phyloP scores from a whole-genome alignment of 2,797 vertebrate genomes.

The Lagorchestes hirsutus region DNA sequence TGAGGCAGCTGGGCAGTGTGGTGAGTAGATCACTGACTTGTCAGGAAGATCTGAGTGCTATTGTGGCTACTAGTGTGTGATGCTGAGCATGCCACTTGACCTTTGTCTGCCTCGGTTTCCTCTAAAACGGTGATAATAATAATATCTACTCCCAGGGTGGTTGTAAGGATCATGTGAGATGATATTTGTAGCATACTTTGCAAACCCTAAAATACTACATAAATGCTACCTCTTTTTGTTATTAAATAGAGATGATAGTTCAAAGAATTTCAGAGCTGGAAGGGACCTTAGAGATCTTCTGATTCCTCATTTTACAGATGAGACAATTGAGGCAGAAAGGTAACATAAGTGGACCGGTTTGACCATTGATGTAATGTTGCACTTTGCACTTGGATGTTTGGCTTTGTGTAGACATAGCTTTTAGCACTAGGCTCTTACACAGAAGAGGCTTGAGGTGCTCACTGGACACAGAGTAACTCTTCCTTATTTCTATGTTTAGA shows the following conservation, averaged over 20 bases:
- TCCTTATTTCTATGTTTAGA: constrained; percentile 83
- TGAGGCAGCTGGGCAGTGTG: too few relatives aligned
- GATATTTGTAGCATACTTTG: not conserved
- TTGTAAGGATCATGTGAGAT: not conserved
- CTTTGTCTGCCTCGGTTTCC: too few relatives aligned
- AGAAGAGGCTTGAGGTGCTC: not conserved
- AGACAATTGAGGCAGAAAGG: not conserved
- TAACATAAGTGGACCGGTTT: not conserved
- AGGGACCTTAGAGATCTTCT: too few relatives aligned
- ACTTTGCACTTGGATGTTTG: not conserved
- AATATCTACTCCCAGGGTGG: not conserved
- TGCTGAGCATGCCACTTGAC: not conserved
- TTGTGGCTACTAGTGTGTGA: not conserved
- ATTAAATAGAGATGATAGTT: not conserved
- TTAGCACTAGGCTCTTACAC: not conserved
- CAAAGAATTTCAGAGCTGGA: not conserved
- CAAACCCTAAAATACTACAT: not conserved
- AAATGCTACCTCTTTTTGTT: not conserved
- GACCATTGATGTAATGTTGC: not conserved
- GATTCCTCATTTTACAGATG: not conserved
- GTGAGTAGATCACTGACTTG: not conserved
- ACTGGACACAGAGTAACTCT: not conserved
- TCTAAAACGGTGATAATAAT: not conserved
- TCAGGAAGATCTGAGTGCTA: not conserved
- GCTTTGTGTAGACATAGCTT: not conserved